These are phyloP conservation scores for Drosophila nigrodunni DNA, from an alignment of 1,140 invertebrate species.

Conservation along the genomic window DNA sequence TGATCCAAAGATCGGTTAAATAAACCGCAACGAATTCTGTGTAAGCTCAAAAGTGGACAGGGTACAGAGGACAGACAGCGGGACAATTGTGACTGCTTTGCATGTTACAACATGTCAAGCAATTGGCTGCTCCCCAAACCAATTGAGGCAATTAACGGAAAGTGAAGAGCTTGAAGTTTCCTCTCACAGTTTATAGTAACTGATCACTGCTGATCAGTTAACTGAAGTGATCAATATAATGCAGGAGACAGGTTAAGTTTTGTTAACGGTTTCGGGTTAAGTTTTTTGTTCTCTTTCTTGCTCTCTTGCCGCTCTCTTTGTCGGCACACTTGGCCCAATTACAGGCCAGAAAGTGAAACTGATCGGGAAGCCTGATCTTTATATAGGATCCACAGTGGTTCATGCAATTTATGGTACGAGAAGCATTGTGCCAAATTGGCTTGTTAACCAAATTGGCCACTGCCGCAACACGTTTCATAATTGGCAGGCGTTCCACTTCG, in stretches of 20 bases:
- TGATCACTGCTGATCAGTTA: conserved; percentile 28
- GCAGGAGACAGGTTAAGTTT: conserved; percentile 11
- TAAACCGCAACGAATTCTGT: conserved; percentile 12
- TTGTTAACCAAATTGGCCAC: conserved; percentile 77
- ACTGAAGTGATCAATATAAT: conserved; percentile 8
- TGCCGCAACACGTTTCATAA: conserved; percentile 56
- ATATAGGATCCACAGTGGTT: conserved; percentile 25
- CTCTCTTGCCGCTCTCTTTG: conserved; percentile 15
- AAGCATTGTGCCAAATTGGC: conserved; percentile 62
- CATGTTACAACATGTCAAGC: conserved; percentile 59
- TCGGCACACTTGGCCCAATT: conserved; percentile 63
- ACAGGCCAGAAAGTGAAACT: conserved; percentile 79
- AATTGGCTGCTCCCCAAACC: conserved; percentile 48
- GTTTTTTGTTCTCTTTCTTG: conserved; percentile 17
- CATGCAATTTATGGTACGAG: conserved; percentile 43
- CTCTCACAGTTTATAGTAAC: conserved; percentile 21
- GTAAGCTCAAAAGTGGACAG: neutral
- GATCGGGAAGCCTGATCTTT: conserved; percentile 41
- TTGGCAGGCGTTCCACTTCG: conserved; percentile 25
- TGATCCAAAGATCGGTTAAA: neutral
- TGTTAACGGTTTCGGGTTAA: conserved; percentile 32
- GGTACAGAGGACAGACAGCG: neutral
- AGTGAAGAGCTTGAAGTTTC: conserved; percentile 38
- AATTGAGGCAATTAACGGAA: conserved; percentile 75
- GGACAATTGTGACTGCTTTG: conserved; percentile 28